A percentile compares a stretch with the other conserved stretches of the same genome.
Evolutionary conservation across 2,888 invertebrate species (phyloP).

Genomic region (Drosophila quasianomalipes): DNA sequence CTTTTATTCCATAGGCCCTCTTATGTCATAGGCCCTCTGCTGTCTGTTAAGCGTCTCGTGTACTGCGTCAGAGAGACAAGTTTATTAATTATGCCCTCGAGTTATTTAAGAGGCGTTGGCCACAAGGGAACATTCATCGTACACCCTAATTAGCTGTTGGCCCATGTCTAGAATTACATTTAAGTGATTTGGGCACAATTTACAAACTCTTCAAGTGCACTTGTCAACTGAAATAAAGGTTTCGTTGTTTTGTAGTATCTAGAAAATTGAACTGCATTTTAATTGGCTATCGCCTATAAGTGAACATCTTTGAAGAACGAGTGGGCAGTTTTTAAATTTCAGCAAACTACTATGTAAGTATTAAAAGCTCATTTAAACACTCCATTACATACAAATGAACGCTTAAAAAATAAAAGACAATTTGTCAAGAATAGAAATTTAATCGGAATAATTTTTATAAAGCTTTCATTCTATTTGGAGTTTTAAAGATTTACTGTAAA

Average conservation of each 20-base stretch:
- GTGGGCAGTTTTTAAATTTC: background rate
- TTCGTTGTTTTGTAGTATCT: slow-evolving; percentile 17
- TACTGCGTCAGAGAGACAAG: slow-evolving; percentile 59
- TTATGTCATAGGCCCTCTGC: slow-evolving; percentile 8
- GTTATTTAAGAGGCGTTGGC: slow-evolving; percentile 38
- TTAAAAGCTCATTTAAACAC: background rate
- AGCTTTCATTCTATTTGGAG: background rate
- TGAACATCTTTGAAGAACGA: background rate
- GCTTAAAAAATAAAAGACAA: background rate
- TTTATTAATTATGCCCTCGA: slow-evolving; percentile 71
- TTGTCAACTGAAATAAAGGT: slow-evolving; percentile 39
- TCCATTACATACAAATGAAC: too few relatives aligned
- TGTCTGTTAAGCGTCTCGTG: slow-evolving; percentile 53
- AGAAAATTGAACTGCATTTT: slow-evolving; percentile 22
- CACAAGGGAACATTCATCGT: slow-evolving; percentile 33
- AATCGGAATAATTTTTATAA: background rate
- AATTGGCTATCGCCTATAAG: slow-evolving; percentile 14
- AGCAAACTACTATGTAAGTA: background rate
- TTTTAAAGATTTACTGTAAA: background rate
- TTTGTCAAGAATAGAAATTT: background rate
- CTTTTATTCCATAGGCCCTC: background rate
- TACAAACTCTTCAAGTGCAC: slow-evolving; percentile 30
- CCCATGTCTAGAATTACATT: slow-evolving; percentile 39
- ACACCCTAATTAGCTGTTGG: slow-evolving; percentile 65
- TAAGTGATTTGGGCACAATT: slow-evolving; percentile 35